Evolutionary conservation across 2,797 vertebrate species (phyloP), one percentile per base, ranked within the genome.

Genomic region (Nasua narica): DNA sequence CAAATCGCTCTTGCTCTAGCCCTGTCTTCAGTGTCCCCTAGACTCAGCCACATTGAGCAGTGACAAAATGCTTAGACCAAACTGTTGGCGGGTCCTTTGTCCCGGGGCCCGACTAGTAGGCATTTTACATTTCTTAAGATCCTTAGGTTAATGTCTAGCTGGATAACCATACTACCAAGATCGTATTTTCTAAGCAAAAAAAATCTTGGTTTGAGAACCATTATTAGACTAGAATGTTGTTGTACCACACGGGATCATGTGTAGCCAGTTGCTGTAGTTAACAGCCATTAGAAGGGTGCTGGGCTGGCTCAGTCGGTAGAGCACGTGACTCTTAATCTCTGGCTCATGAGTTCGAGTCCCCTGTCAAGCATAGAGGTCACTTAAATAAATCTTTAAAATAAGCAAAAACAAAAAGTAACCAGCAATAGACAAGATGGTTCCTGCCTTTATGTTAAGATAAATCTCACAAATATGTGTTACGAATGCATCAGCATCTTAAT

Each of bases 171-270:
- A 25, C 37, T 52, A 19, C 29, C 25, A 14, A 83, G 67, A 62
- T 50, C 77, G 48, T 37, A 4, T 43, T 97, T 92, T 67, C 82
- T 74, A 88, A 65, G 37, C 87, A 69, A 91, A 87, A 87, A 82
- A 77, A 88, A 25, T 76, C 52, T 72, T 32, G 29, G 23, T 35
- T 91, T 91, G 70, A 85, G 48, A 81, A 69, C 48, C 52, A 21
- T 77, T 65, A 48, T 19, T 56, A 32, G 43, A 27, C 90, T 35
- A 91, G 60, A 86, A 87, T 37, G 52, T 40, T 14, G 3, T 1
- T n/a, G 3, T 25, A 54, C 40, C 1, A 0, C 52, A 35, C 29
- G 18, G 43, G 72, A 32, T 29, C 2, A 4, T 74, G 27, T 70
- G 37, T 37, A 40, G 35, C 21, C 37, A 13, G 67, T 37, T 40